Evolutionary conservation across 2,113 vertebrate genomes (phyloP).

Genomic region (Hiodon tergisus): DNA sequence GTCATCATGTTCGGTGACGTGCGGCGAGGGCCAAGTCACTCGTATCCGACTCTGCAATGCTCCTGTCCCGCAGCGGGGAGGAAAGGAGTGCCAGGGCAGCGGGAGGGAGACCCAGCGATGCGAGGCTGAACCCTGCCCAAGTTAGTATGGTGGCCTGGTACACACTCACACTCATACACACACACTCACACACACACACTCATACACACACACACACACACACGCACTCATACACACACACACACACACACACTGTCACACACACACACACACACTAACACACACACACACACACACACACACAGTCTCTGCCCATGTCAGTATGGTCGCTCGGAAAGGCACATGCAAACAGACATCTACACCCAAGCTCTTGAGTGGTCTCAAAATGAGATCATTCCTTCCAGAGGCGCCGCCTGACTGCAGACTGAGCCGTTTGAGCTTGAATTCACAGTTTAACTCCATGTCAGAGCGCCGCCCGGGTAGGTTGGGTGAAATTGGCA

Average conservation of each 20-base stretch:
- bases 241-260: not conserved
- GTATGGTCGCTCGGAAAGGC: too few species aligned
- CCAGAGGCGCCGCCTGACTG: too few species aligned
- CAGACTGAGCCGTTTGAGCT: too few species aligned
- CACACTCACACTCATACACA: not conserved
- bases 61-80: constrained; percentile 79
- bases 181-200: not conserved
- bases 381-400: too few species aligned
- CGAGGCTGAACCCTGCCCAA: constrained; percentile 69
- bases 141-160: constrained; percentile 52
- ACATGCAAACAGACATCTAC: too few species aligned
- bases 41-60: constrained; percentile 90
- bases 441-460: too few species aligned
- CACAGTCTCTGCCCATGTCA: too few species aligned
- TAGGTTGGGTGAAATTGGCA: too few species aligned
- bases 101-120: constrained; percentile 76
- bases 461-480: too few species aligned
- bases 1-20: constrained; percentile 88
- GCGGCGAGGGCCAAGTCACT: constrained; percentile 77
- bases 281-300: constrained; percentile 12
- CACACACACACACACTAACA: not conserved
- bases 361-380: too few species aligned
- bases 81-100: constrained; percentile 71
- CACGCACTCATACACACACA: not conserved
- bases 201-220: constrained; percentile 8